These are phyloP conservation scores for Melieria omissa DNA, from an alignment of 2,888 invertebrate genomes.

Conservation along the genomic window DNA sequence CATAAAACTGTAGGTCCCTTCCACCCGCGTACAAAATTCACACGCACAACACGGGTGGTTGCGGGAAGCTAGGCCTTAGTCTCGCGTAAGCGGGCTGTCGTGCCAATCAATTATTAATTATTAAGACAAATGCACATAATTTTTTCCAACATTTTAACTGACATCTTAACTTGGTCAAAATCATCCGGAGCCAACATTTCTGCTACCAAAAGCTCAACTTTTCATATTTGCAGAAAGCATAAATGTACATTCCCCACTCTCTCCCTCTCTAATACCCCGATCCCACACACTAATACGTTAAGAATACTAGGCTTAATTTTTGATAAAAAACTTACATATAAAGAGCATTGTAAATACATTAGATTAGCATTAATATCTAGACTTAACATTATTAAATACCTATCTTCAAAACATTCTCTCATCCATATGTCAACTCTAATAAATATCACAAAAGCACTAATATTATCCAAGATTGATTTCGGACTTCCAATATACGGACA, in stretches of 20 bases:
- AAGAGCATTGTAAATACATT: conserved; percentile 11
- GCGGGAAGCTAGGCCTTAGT: too few species aligned
- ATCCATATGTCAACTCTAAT: conserved; percentile 6
- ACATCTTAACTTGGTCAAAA: conserved; percentile 11
- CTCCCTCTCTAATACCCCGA: not conserved
- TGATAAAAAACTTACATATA: conserved; percentile 16
- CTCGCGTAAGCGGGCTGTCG: too few species aligned
- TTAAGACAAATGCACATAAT: too few species aligned
- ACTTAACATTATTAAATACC: conserved; percentile 25
- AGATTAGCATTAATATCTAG: conserved; percentile 17
- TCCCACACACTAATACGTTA: not conserved
- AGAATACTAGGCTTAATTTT: conserved; percentile 12
- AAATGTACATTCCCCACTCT: not conserved
- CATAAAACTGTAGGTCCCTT: too few species aligned
- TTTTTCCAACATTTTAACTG: not conserved
- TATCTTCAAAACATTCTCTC: conserved; percentile 20
- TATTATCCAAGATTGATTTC: conserved; percentile 25
- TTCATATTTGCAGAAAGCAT: conserved; percentile 7
- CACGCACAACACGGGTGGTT: too few species aligned
- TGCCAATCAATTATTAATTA: too few species aligned
- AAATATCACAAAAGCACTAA: conserved; percentile 21
- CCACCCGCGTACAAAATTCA: too few species aligned
- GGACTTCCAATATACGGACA: conserved; percentile 17
- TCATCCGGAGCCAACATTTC: conserved; percentile 2
- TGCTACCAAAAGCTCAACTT: not conserved